Evolutionary conservation across 1,140 invertebrate genomes (phyloP).

Genomic region (Aradophagus sp.): DNA sequence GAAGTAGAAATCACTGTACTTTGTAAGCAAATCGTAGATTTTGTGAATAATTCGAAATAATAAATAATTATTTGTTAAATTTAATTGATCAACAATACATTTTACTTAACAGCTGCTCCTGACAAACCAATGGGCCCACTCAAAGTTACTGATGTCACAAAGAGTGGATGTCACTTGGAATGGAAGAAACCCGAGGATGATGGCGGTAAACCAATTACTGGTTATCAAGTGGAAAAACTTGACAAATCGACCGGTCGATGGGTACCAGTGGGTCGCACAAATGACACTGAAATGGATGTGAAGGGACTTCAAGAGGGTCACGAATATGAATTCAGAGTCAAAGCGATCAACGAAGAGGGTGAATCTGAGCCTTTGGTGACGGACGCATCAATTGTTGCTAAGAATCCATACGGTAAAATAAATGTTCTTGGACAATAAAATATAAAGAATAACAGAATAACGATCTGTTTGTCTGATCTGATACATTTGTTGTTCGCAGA

Average conservation of each 20-base stretch:
- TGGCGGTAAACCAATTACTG: constrained; percentile 96
- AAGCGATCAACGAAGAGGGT: constrained; percentile 98
- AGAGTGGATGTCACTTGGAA: constrained; percentile 91
- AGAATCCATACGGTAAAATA: constrained; percentile 93
- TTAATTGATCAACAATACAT: neutral
- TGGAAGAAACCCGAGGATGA: constrained; percentile 99
- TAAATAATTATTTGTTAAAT: neutral
- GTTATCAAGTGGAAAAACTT: constrained; percentile 97
- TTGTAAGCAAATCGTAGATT: constrained; percentile 75
- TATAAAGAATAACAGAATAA: too few species aligned
- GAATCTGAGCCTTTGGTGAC: constrained; percentile 96
- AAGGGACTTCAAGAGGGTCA: constrained; percentile 94
- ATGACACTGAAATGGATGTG: constrained; percentile 91
- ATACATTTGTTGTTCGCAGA: constrained; percentile 78
- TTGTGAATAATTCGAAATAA: neutral
- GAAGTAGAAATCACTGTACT: constrained; percentile 95
- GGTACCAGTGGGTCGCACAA: constrained; percentile 91
- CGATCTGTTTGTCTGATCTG: too few species aligned
- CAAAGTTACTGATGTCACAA: constrained; percentile 94
- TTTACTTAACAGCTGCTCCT: constrained; percentile 79
- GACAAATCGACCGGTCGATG: constrained; percentile 95
- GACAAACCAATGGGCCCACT: constrained; percentile 92
- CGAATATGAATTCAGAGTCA: constrained; percentile 97
- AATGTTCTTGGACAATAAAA: too few species aligned
- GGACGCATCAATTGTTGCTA: constrained; percentile 88